A percentile compares a stretch with the other conserved stretches of the same genome.
Conservation (phyloP, 2,113 vertebrate genomes). For the Numenius arquata region DNA sequence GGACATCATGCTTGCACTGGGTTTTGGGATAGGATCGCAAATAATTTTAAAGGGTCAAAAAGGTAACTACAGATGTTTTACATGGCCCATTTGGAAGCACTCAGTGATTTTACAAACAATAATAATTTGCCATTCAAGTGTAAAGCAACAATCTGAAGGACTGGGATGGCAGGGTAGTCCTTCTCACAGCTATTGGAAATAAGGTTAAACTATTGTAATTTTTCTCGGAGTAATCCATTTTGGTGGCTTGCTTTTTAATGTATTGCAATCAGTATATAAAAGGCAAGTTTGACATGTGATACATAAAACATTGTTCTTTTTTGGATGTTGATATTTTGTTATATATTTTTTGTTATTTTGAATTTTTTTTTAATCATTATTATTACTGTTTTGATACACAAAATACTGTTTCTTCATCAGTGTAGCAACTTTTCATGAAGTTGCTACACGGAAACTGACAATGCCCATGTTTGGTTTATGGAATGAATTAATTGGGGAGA, state of each 20-base stretch:
- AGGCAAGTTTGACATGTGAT: background rate
- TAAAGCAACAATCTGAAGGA: background rate
- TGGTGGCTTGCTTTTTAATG: background rate
- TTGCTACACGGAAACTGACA: background rate
- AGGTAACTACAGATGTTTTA: background rate
- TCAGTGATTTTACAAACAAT: background rate
- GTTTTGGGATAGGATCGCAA: background rate
- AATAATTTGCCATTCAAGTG: background rate
- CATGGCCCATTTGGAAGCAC: background rate
- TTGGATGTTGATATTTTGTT: background rate
- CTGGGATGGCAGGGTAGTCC: background rate
- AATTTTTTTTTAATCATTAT: background rate
- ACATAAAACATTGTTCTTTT: background rate
- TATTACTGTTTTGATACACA: background rate
- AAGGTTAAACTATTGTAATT: background rate
- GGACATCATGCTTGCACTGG: background rate
- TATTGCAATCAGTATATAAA: background rate
- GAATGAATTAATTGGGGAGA: background rate
- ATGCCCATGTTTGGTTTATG: background rate
- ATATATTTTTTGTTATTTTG: background rate
- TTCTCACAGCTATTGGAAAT: background rate
- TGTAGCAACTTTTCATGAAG: background rate
- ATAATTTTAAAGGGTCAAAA: background rate
- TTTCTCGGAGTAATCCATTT: background rate
- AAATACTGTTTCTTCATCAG: background rate